Conservation (phyloP, 2,888 invertebrate species). For the Seladonia tumulorum region DNA sequence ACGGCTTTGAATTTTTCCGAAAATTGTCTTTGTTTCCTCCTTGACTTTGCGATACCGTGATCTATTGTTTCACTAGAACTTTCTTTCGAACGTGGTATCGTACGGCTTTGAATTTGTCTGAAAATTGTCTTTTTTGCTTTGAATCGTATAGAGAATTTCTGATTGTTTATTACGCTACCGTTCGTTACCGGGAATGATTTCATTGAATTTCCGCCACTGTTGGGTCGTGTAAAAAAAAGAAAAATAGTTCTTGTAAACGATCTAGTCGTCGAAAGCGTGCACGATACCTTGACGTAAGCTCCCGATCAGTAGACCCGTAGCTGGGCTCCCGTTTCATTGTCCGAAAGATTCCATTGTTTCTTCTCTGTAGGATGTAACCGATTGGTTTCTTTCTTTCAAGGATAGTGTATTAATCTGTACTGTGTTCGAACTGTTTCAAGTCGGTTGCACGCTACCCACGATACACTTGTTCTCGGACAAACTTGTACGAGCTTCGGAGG, state of each 20-base stretch:
- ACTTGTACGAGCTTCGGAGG: conserved; percentile 28
- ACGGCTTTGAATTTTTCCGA: too few species aligned
- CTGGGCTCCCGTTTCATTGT: background rate
- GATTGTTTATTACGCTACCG: background rate
- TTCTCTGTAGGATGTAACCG: conserved; percentile 1
- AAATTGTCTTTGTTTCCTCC: background rate
- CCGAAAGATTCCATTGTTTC: background rate
- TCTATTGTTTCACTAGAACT: background rate
- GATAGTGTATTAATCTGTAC: conserved; percentile 12
- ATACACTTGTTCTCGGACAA: conserved; percentile 13
- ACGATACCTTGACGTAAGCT: conserved; percentile 17
- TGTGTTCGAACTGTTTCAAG: conserved; percentile 12
- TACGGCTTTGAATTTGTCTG: background rate
- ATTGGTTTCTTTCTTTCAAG: background rate
- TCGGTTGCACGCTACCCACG: conserved; percentile 28
- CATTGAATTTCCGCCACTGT: background rate
- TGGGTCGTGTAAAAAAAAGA: background rate
- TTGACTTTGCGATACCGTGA: background rate
- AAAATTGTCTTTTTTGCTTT: background rate
- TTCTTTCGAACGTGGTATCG: too few species aligned
- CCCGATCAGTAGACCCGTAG: background rate
- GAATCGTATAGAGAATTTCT: background rate
- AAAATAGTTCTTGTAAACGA: background rate
- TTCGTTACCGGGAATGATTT: background rate
- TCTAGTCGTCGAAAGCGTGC: conserved; percentile 36